phyloP scores from a whole-genome alignment of 2,797 vertebrate species.

The Buphagus erythrorhynchus region DNA sequence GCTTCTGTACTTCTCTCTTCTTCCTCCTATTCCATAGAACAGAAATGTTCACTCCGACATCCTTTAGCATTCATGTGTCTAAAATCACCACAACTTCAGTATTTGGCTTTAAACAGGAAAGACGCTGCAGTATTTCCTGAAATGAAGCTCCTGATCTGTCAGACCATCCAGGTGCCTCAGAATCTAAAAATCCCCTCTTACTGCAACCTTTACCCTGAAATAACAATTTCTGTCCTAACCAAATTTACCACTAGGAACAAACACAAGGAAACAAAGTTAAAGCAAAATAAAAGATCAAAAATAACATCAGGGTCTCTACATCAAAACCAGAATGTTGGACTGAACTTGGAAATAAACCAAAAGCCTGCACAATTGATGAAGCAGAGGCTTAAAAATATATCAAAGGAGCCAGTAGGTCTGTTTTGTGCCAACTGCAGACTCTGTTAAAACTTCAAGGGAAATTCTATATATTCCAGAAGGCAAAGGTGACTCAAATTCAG shows the following conservation, averaged over 20 bases:
- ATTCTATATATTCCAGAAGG: constrained; percentile 25
- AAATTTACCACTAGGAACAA: not conserved
- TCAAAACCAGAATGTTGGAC: constrained; percentile 35
- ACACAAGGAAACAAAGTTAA: constrained; percentile 13
- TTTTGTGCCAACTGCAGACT: not conserved
- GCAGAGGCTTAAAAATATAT: constrained; percentile 42
- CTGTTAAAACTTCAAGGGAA: constrained; percentile 49
- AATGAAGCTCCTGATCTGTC: not conserved
- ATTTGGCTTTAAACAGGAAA: not conserved
- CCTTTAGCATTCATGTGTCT: not conserved
- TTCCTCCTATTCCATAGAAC: not conserved
- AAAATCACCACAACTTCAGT: not conserved
- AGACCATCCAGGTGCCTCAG: not conserved
- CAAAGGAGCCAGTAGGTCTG: constrained; percentile 19
- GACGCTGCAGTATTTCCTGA: not conserved
- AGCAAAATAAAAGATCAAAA: constrained; percentile 53
- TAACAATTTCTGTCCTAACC: not conserved
- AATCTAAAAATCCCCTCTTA: not conserved
- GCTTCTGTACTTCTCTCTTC: not conserved
- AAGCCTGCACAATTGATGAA: constrained; percentile 36
- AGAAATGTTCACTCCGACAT: not conserved
- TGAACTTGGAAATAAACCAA: constrained; percentile 45
- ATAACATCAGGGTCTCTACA: constrained; percentile 48
- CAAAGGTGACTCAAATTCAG: constrained; percentile 45
- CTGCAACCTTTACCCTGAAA: not conserved